Conservation (phyloP, 2,888 invertebrate species). For the Teinopalpus imperialis region DNA sequence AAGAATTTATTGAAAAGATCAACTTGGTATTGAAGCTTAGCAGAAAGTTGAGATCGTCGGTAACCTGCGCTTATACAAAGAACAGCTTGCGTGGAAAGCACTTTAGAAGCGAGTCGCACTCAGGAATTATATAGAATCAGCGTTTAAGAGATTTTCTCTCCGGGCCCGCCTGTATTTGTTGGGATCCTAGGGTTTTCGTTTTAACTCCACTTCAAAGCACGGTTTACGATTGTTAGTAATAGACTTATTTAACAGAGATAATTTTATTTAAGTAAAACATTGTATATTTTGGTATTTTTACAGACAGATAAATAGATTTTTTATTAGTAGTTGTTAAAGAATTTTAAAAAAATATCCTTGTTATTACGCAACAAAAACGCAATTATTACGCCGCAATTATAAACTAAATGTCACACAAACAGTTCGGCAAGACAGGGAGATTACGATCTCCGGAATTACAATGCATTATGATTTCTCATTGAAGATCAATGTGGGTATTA, state of each 20-base stretch:
- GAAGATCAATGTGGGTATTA: too few species aligned
- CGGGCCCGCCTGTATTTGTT: conserved; percentile 13
- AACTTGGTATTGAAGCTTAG: conserved; percentile 19
- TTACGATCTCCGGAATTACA: too few species aligned
- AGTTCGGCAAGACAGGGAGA: too few species aligned
- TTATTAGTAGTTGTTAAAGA: too few species aligned
- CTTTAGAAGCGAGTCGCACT: conserved; percentile 19
- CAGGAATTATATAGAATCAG: conserved; percentile 23
- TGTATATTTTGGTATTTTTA: conserved; percentile 3
- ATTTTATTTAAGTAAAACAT: conserved; percentile 12
- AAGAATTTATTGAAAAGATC: conserved; percentile 24
- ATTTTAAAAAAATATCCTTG: too few species aligned
- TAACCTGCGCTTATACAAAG: conserved; percentile 10
- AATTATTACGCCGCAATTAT: too few species aligned
- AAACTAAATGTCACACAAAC: too few species aligned
- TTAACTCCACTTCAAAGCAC: conserved; percentile 18
- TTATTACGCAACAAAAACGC: too few species aligned
- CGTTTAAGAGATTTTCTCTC: conserved; percentile 22
- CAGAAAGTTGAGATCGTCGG: conserved; percentile 9
- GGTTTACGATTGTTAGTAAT: conserved; percentile 11
- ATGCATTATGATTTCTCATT: too few species aligned
- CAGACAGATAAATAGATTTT: too few species aligned
- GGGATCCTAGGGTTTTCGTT: conserved; percentile 15
- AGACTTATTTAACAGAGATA: conserved; percentile 9
- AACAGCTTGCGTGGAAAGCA: conserved; percentile 20